These are phyloP conservation scores for Drosophila anomelani DNA, from an alignment of 2,888 invertebrate genomes.

Conservation along the genomic window DNA sequence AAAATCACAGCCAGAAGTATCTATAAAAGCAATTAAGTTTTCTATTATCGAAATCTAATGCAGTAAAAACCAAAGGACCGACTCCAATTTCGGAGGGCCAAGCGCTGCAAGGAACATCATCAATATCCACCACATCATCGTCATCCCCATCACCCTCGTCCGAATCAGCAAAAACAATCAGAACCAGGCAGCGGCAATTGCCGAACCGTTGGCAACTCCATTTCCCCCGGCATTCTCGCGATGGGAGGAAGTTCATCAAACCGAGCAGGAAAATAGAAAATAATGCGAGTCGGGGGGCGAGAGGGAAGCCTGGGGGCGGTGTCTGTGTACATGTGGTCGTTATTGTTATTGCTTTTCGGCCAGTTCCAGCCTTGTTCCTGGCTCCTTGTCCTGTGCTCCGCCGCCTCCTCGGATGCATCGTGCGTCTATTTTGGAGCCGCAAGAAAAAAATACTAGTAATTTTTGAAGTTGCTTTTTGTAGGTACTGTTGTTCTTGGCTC, in stretches of 20 bases:
- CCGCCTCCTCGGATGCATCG: conserved; percentile 34
- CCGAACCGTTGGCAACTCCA: conserved; percentile 41
- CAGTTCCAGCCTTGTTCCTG: conserved; percentile 36
- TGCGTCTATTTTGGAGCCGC: conserved; percentile 60
- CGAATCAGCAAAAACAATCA: conserved; percentile 77
- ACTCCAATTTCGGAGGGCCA: conserved; percentile 15
- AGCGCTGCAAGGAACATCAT: conserved; percentile 23
- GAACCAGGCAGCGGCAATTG: conserved; percentile 65
- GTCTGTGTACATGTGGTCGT: conserved; percentile 62
- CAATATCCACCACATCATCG: conserved; percentile 30
- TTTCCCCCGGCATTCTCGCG: conserved; percentile 24
- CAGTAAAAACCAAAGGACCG: conserved; percentile 47
- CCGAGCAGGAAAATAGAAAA: conserved; percentile 49
- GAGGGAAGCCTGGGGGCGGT: conserved; percentile 20
- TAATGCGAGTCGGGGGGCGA: conserved; percentile 9
- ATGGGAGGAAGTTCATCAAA: conserved; percentile 70
- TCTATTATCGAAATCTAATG: conserved; percentile 74
- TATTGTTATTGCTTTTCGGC: conserved; percentile 76
- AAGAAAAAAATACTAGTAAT: conserved; percentile 29
- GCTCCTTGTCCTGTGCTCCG: conserved; percentile 15
- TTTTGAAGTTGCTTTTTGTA: conserved; percentile 37
- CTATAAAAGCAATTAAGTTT: conserved; percentile 79
- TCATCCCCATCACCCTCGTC: conserved; percentile 26
- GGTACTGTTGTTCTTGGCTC: conserved; percentile 53
- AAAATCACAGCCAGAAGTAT: conserved; percentile 61